These are phyloP conservation scores for Thunnus thynnus DNA, from an alignment of 2,113 vertebrate species.

Conservation along the genomic window DNA sequence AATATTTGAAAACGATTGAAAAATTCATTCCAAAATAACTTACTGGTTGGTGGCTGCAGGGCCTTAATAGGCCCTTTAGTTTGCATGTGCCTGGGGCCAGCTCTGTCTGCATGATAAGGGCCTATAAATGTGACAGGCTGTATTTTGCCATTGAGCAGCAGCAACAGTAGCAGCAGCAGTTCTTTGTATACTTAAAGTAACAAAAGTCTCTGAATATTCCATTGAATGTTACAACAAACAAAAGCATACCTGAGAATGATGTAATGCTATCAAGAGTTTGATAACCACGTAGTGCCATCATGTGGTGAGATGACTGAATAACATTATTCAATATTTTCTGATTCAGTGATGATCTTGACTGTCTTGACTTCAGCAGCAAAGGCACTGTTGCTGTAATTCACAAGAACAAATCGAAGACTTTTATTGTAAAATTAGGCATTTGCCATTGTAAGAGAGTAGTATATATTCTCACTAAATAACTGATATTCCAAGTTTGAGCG, in stretches of 20 bases:
- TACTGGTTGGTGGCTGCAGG: neutral
- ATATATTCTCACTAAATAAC: no score
- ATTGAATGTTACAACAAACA: neutral
- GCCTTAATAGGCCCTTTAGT: neutral
- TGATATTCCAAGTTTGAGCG: no score
- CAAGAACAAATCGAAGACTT: no score
- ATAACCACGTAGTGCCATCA: neutral
- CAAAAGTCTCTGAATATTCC: no score
- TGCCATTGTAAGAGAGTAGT: no score
- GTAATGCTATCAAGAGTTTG: neutral
- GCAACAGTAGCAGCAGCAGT: no score
- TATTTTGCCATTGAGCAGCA: neutral
- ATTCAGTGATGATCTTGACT: neutral
- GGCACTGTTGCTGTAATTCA: no score
- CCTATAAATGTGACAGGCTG: slow-evolving; percentile 29
- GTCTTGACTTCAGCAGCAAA: no score
- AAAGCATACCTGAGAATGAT: neutral
- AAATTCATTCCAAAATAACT: neutral
- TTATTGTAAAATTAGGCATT: no score
- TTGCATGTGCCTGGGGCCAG: slow-evolving; percentile 11
- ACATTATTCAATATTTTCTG: neutral
- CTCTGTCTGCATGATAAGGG: neutral
- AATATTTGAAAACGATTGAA: neutral
- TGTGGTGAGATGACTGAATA: slow-evolving; percentile 37
- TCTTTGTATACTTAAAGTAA: no score